Conservation (phyloP, 1,140 invertebrate genomes). For the Anthonomus grandis region DNA sequence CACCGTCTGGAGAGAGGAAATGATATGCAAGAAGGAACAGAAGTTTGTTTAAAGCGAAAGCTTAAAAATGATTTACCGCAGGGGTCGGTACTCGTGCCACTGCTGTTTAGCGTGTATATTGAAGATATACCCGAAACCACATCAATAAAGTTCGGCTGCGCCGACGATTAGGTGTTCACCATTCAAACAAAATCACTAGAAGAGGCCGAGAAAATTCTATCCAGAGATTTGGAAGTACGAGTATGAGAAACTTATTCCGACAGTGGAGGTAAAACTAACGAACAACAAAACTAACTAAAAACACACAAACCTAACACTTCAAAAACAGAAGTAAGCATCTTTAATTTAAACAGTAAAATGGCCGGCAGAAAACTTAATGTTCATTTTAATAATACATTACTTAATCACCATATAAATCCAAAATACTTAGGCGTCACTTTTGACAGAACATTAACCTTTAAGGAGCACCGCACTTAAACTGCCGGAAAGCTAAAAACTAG, state of each 20-base stretch:
- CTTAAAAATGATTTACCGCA: constrained; percentile 17
- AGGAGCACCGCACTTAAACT: background rate
- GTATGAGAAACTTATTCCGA: background rate
- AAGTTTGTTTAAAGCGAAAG: background rate
- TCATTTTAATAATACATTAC: constrained; percentile 5
- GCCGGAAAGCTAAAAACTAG: constrained; percentile 7
- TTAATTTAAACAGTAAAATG: constrained; percentile 9
- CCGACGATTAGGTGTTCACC: constrained; percentile 16
- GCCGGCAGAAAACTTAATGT: constrained; percentile 9
- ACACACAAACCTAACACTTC: constrained; percentile 8
- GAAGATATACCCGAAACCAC: constrained; percentile 7
- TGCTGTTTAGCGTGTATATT: constrained; percentile 20
- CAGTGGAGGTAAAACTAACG: no score
- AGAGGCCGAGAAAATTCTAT: constrained; percentile 1
- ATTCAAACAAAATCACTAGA: background rate
- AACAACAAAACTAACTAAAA: background rate
- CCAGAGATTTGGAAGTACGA: no score
- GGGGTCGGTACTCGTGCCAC: constrained; percentile 18
- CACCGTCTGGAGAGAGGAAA: constrained; percentile 4
- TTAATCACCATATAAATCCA: background rate
- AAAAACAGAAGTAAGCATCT: background rate
- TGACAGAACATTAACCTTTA: no score
- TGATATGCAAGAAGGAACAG: constrained; percentile 10
- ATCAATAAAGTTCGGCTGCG: constrained; percentile 11
- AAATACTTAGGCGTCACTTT: background rate